Evolutionary conservation across 2,113 vertebrate species (phyloP), one percentile per base, ranked within the genome.

Genomic region (Paradoxurus hermaphroditus): DNA sequence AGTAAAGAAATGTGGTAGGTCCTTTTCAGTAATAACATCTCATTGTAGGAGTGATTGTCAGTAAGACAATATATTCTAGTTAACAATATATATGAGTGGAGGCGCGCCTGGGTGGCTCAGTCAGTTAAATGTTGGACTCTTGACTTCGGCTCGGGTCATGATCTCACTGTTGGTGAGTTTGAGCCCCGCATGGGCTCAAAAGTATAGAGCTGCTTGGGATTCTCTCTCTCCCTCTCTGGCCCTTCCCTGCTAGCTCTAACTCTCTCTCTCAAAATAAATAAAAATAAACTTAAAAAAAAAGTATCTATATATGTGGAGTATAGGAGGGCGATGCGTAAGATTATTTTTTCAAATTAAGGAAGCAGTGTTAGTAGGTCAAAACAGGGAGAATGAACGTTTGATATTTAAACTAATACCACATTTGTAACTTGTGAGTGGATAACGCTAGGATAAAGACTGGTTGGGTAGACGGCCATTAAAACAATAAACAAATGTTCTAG

Each of bases 351-450:
- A 94, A 46, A 53, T 67, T 19, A 77, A 49, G 31, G 46, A 56
- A 29, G 4, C 4, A 65, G 11, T 9, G 12, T 21, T 44, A 59
- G 7, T 59, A 53, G 59, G 78, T 13, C 44, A 51, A 53, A 73
- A 46, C 13, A 62, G 34, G 73, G 29, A 9, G 39, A 44, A 19
- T 18, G 59, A 77, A n/a, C 18, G 27, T 53, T 49, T 34, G 18
- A 25, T 86, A 70, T 44, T 89, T 77, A 89, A 92, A 68, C 15
- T 93, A 53, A 78, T 77, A 78, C 19, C 73, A 18, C 31, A 31
- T 73, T 56, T 75, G 39, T 82, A n/a, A 59, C 39, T 29, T 78
- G 21, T 56, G 25, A n/a, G 49, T 16, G 9, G 49, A 46, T 77
- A 21, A 95, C 56, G 19, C 9, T 21, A 93, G 41, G 13, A 34